These are phyloP conservation scores for Arenaria interpres DNA, from an alignment of 2,113 vertebrate genomes.

Conservation along the genomic window DNA sequence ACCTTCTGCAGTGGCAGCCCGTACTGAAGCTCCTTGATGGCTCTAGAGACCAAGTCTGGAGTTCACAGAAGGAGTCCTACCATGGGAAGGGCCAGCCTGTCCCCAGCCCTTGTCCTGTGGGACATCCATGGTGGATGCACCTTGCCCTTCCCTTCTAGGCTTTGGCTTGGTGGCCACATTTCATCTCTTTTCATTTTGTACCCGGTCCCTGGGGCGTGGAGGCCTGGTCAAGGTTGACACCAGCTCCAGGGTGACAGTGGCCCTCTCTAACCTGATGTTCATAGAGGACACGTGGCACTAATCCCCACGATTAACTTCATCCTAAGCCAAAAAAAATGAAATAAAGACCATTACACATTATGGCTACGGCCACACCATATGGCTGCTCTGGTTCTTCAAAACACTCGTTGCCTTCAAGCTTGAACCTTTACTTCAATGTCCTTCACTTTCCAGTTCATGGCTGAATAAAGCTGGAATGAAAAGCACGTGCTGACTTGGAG, in stretches of 20 bases:
- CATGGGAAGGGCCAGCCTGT: not conserved
- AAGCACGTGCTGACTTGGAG: not conserved
- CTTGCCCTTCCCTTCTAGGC: not conserved
- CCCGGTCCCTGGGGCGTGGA: fast-evolving
- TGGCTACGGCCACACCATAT: fast-evolving
- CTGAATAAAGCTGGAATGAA: not conserved
- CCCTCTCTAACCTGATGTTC: not conserved
- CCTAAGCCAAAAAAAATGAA: not conserved
- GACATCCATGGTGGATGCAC: not conserved
- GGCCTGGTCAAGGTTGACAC: not conserved
- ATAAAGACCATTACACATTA: not conserved
- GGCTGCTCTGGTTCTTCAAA: not conserved
- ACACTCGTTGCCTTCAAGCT: not conserved
- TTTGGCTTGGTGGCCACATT: not conserved
- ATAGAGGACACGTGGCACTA: fast-evolving
- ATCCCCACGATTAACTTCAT: not conserved
- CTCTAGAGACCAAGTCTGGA: not conserved
- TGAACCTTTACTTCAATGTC: fast-evolving
- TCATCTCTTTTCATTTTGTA: not conserved
- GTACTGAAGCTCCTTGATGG: not conserved
- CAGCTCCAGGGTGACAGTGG: not conserved
- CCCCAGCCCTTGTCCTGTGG: too few relatives aligned
- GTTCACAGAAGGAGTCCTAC: not conserved
- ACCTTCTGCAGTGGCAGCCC: not conserved
- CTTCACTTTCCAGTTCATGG: not conserved